These are phyloP conservation scores for Polypedilum vanderplanki DNA, from an alignment of 1,140 invertebrate species.

Conservation along the genomic window DNA sequence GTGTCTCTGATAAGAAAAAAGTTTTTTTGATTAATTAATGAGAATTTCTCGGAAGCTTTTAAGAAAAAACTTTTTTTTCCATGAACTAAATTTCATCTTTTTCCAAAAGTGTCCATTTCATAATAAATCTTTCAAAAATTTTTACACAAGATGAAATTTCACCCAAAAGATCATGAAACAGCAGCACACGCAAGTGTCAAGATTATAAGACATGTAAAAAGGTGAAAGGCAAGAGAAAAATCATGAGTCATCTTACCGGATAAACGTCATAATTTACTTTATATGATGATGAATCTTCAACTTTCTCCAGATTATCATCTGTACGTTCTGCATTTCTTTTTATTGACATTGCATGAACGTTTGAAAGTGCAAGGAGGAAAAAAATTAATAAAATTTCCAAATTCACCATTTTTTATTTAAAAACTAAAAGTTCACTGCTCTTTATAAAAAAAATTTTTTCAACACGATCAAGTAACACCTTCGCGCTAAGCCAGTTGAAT, in stretches of 20 bases:
- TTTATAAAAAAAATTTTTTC: not conserved
- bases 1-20: too few relatives aligned
- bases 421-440: too few relatives aligned
- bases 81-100: too few relatives aligned
- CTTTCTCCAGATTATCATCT: conserved; percentile 9
- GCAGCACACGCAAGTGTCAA: too few relatives aligned
- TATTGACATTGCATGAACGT: conserved; percentile 16
- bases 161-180: too few relatives aligned
- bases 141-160: too few relatives aligned
- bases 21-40: too few relatives aligned
- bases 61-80: too few relatives aligned
- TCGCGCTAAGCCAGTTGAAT: not conserved
- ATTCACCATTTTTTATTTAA: not conserved
- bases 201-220: too few relatives aligned
- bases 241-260: conserved; percentile 21
- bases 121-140: too few relatives aligned
- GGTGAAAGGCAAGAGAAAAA: not conserved
- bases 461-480: not conserved
- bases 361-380: not conserved
- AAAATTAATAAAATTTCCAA: not conserved
- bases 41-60: too few relatives aligned
- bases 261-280: conserved; percentile 24
- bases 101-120: too few relatives aligned
- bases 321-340: not conserved
- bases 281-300: not conserved